Evolutionary conservation across 2,888 invertebrate genomes (phyloP).

Genomic region (Melangyna quadrimaculata): DNA sequence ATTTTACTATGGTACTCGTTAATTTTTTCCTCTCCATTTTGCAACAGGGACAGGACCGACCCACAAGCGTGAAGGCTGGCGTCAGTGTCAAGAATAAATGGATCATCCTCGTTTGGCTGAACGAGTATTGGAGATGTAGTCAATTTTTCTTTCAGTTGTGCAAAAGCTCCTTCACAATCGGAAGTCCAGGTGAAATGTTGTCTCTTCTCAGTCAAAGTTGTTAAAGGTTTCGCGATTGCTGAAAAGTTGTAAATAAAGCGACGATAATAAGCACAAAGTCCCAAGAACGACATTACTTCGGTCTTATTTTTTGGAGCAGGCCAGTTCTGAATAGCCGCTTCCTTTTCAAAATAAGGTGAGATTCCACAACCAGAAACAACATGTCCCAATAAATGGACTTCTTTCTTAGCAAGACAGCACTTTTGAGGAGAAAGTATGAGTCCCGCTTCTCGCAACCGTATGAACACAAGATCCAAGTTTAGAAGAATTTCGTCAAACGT

Average conservation of each 20-base stretch:
- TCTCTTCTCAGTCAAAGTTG: neutral
- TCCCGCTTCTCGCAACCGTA: constrained; percentile 51
- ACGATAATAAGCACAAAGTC: neutral
- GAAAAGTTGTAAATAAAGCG: constrained; percentile 3
- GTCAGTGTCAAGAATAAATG: neutral
- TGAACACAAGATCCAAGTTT: neutral
- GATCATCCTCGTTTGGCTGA: neutral
- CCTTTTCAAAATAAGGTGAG: constrained; percentile 20
- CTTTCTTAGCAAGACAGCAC: neutral
- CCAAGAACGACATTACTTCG: neutral
- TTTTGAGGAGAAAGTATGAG: neutral
- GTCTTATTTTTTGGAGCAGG: neutral
- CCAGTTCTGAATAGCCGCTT: neutral
- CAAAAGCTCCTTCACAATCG: neutral
- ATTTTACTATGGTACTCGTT: constrained; percentile 67
- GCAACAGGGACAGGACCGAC: neutral
- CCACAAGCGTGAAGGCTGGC: constrained; percentile 1
- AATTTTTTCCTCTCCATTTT: constrained; percentile 10
- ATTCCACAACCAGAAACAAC: constrained; percentile 6
- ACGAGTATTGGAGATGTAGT: too few relatives aligned
- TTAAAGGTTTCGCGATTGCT: neutral
- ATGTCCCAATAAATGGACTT: neutral
- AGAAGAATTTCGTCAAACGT: neutral
- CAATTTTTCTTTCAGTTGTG: neutral
- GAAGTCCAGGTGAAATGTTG: neutral